A percentile compares a stretch with the other conserved stretches of the same genome.
These are phyloP conservation scores for Acipenser ruthenus DNA, from an alignment of 2,797 vertebrate species.

Conservation along the genomic window DNA sequence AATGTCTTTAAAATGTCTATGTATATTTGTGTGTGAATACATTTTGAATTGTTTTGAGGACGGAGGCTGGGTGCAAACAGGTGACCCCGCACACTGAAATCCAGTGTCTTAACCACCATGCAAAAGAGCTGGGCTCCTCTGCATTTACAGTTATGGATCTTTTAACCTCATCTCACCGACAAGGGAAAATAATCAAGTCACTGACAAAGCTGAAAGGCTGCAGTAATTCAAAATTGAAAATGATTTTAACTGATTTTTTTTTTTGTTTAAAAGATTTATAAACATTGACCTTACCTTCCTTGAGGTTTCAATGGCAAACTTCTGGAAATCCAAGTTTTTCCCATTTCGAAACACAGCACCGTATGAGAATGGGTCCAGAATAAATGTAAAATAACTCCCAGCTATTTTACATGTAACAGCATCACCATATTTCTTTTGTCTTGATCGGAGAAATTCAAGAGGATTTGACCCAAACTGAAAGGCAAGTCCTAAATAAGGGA, in stretches of 20 bases:
- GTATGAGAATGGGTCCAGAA: constrained; percentile 40
- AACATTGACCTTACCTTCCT: constrained; percentile 26
- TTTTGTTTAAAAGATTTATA: background rate
- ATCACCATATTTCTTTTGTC: constrained; percentile 30
- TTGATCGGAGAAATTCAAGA: constrained; percentile 30
- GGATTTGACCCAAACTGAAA: constrained; percentile 36
- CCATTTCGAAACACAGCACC: constrained; percentile 32
- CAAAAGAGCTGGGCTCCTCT: no score
- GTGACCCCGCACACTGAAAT: no score
- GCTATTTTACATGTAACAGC: constrained; percentile 40
- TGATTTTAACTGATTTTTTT: no score
- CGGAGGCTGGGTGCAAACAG: no score
- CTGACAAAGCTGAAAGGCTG: no score
- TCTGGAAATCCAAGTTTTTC: constrained; percentile 36
- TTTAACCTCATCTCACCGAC: no score
- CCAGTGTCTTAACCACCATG: no score
- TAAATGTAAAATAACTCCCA: constrained; percentile 39
- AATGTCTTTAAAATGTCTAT: no score
- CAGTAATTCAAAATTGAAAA: background rate
- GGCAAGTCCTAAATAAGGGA: constrained; percentile 38
- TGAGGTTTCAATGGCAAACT: constrained; percentile 36
- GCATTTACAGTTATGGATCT: no score
- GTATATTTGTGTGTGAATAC: no score
- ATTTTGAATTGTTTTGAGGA: no score
- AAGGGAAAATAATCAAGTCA: no score